These are phyloP conservation scores for Brienomyrus longianalis DNA, from an alignment of 2,113 vertebrate genomes.

Conservation along the genomic window DNA sequence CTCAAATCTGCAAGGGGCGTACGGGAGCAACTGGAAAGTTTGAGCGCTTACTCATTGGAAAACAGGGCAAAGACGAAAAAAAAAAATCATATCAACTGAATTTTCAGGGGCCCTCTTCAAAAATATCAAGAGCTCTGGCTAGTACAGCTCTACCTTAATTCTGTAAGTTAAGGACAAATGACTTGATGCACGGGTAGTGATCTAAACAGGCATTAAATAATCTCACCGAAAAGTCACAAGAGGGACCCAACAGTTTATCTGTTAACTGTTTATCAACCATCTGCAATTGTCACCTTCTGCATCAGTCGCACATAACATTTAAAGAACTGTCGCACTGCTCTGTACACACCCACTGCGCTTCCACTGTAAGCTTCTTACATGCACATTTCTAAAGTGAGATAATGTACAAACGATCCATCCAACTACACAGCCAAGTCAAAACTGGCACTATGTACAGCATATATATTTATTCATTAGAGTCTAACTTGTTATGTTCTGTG, in stretches of 20 bases:
- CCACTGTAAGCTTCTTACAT: neutral
- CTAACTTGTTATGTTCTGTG: neutral
- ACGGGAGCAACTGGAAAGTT: neutral
- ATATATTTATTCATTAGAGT: neutral
- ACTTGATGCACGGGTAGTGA: neutral
- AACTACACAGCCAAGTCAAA: neutral
- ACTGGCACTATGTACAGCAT: neutral
- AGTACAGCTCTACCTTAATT: neutral
- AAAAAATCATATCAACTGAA: neutral
- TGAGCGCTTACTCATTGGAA: neutral
- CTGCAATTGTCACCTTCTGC: neutral
- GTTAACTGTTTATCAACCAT: neutral
- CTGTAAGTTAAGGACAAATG: neutral
- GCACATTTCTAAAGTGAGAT: neutral
- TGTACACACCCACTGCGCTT: neutral
- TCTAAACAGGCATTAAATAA: neutral
- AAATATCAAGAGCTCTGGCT: neutral
- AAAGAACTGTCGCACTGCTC: neutral
- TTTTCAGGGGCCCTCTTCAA: neutral
- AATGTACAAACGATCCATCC: neutral
- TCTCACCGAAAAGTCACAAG: neutral
- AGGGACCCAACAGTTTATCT: neutral
- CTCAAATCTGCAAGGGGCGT: constrained; percentile 24
- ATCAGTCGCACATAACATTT: neutral
- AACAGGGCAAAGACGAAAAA: neutral